Base-by-base conservation (phyloP, 2,797 vertebrate species). In the Xerus rutilus region DNA sequence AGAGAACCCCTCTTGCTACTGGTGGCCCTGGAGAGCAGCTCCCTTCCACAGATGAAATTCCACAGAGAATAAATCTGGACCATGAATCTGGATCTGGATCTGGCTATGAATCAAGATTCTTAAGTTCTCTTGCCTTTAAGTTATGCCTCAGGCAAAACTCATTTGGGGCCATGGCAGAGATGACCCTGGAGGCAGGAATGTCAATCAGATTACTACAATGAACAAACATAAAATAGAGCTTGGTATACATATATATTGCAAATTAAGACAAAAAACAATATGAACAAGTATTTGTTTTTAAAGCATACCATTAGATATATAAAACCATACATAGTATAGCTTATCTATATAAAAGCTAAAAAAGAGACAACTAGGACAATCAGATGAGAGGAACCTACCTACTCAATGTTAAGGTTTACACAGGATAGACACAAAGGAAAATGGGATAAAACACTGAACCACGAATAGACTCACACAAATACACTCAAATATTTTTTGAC, bases 101-200 rank as follows among this genome's bases (percentile, higher is more conserved):
- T 15, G 47, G 28, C 47, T 94, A 23, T 52, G 62, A 93, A 92
- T 85, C 0, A 85, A 73, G 28, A 89, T 30, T 43, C 65, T 92
- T 92, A 89, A 93, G 65, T 92, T 92, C 86, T 86, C 52, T 11
- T 49, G 88, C 35, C 57, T 83, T 73, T 93, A 74, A 76, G 15
- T 95, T 93, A 49, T 4, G 94, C 18, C 28, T 81, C 85, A 82
- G 43, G n/a, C n/a, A 94, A 96, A 67, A 93, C 76, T 93, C 45
- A 91, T 83, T 73, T 89, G 57, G 39, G 72, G 12, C 7, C n/a
- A 59, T 25, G 12, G 87, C 6, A 87, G 52, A 89, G 28, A n/a
- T 57, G 49, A 84, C 17, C 67, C n/a, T 15, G 8, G 49, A 89
- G 45, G 69, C 43, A 94, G 43, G 35, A 20, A 81, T 25, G 43